These are phyloP conservation scores for Octopus sinensis DNA, from an alignment of 1,140 invertebrate genomes.

Conservation along the genomic window DNA sequence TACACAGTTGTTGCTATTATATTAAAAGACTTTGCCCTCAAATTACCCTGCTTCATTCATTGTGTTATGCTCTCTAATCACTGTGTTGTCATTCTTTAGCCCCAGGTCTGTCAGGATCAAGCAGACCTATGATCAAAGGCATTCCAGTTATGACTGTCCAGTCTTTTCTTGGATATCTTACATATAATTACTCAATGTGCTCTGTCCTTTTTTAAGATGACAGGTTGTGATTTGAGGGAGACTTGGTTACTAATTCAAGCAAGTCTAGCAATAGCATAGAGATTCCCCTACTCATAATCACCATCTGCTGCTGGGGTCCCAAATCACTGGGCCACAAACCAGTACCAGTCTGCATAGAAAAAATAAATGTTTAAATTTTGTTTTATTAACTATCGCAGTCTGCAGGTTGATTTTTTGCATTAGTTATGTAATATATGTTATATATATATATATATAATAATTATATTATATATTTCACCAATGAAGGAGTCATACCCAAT, in stretches of 20 bases:
- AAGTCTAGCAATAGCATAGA: not conserved
- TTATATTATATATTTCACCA: not conserved
- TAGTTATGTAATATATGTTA: not conserved
- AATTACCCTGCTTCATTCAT: too few species aligned
- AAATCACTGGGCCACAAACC: not conserved
- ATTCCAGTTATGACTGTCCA: not conserved
- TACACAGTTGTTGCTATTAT: too few species aligned
- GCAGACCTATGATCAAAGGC: not conserved
- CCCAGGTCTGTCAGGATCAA: not conserved
- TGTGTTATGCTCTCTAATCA: too few species aligned
- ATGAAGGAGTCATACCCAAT: not conserved
- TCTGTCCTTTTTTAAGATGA: not conserved
- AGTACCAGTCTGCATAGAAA: not conserved
- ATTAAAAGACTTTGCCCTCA: too few species aligned
- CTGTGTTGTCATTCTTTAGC: too few species aligned
- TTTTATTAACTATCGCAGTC: not conserved
- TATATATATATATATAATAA: not conserved
- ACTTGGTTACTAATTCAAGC: not conserved
- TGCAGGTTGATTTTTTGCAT: not conserved
- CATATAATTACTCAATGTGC: not conserved
- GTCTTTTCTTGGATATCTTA: not conserved
- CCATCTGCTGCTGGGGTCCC: not conserved
- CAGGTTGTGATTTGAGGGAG: not conserved
- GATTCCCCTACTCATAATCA: not conserved
- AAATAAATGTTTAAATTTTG: not conserved